Percentiles rank a stretch among this genome's conserved stretches.
Evolutionary conservation across 1,140 invertebrate genomes (phyloP).

Genomic region (Pseudomyrmex pallidus): DNA sequence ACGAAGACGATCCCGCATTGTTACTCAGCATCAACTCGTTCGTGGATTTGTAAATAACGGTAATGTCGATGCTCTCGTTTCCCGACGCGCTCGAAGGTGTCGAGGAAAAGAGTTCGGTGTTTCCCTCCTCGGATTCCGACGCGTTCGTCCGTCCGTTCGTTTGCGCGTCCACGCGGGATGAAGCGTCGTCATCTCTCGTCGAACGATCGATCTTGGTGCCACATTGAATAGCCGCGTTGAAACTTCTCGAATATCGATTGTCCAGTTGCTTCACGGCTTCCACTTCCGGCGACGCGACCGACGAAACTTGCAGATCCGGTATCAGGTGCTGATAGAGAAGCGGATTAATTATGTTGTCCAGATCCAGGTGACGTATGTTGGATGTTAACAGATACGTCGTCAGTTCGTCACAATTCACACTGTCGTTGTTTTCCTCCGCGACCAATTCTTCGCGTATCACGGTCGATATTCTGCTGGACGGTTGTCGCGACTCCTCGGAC

Average conservation of each 20-base stretch:
- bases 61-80: slow-evolving; percentile 75
- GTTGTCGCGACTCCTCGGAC: slow-evolving; percentile 28
- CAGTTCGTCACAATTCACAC: slow-evolving; percentile 75
- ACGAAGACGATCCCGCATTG: slow-evolving; percentile 74
- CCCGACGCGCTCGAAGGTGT: slow-evolving; percentile 75
- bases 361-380: slow-evolving; percentile 79
- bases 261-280: slow-evolving; percentile 78
- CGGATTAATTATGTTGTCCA: slow-evolving; percentile 77
- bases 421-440: slow-evolving; percentile 76
- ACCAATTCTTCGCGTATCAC: slow-evolving; percentile 80
- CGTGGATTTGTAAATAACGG: slow-evolving; percentile 72
- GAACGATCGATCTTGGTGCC: slow-evolving; percentile 71
- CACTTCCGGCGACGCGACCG: slow-evolving; percentile 70
- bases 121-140: slow-evolving; percentile 42
- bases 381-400: slow-evolving; percentile 79
- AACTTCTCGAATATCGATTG: slow-evolving; percentile 77
- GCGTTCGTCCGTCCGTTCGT: slow-evolving; percentile 35
- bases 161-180: slow-evolving; percentile 20
- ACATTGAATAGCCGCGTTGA: slow-evolving; percentile 70
- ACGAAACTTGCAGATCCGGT: slow-evolving; percentile 69
- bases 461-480: slow-evolving; percentile 76
- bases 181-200: slow-evolving; percentile 45
- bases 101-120: slow-evolving; percentile 61
- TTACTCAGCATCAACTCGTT: slow-evolving; percentile 71
- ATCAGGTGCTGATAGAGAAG: slow-evolving; percentile 80